Conservation (phyloP, 2,113 vertebrate genomes). For the Bambusicola thoracicus region DNA sequence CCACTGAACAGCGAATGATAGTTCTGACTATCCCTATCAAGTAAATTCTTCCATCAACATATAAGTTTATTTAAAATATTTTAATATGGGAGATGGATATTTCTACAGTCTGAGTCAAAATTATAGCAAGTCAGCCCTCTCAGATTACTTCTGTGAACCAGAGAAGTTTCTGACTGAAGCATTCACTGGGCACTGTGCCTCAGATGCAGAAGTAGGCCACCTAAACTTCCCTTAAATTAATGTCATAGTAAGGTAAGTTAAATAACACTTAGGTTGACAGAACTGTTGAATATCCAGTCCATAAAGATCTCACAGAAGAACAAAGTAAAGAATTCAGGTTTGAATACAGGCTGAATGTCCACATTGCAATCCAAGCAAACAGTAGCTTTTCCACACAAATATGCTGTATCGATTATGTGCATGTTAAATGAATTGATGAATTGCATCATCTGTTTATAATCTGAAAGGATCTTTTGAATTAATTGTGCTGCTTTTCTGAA, state of each 20-base stretch:
- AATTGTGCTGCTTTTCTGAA: neutral
- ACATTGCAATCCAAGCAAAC: neutral
- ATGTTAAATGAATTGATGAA: neutral
- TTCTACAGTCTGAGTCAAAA: neutral
- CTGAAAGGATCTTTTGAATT: neutral
- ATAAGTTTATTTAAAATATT: neutral
- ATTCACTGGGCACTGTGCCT: neutral
- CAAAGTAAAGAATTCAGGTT: neutral
- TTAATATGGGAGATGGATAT: neutral
- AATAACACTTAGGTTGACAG: neutral
- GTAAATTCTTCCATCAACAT: neutral
- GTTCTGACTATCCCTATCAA: neutral
- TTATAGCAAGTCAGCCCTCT: neutral
- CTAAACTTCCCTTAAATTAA: neutral
- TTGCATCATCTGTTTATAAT: neutral
- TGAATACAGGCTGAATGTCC: neutral
- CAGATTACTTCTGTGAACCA: neutral
- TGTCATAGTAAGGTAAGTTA: neutral
- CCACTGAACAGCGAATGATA: neutral
- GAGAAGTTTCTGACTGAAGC: neutral
- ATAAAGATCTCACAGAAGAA: neutral
- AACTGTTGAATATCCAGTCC: neutral
- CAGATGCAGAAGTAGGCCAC: neutral
- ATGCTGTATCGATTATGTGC: neutral
- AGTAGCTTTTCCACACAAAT: neutral